Percentiles rank a stretch among this genome's conserved stretches.
These are phyloP conservation scores for Centropus bengalensis DNA, from an alignment of 2,113 vertebrate species.

Conservation along the genomic window DNA sequence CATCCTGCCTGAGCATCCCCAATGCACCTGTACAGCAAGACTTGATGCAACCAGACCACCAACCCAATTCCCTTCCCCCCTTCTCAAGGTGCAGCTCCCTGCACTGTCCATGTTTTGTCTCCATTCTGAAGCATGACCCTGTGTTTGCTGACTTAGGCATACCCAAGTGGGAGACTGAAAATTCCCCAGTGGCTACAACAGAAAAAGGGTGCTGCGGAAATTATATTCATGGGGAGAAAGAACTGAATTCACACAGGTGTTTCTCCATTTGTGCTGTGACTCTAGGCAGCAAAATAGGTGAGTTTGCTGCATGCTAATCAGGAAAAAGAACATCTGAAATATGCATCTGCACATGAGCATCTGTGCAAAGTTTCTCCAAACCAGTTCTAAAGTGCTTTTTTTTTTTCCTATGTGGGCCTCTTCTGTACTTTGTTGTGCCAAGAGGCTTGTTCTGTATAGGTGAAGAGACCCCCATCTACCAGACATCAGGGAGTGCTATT, in stretches of 20 bases:
- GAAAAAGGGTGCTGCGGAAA: neutral
- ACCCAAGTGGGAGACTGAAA: neutral
- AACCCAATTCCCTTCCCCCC: neutral
- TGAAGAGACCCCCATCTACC: conserved; percentile 49
- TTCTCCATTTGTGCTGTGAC: conserved; percentile 44
- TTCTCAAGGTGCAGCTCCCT: neutral
- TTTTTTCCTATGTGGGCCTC: conserved; percentile 11
- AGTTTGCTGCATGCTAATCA: conserved; percentile 69
- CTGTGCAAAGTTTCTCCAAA: conserved; percentile 66
- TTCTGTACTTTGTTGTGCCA: conserved; percentile 46
- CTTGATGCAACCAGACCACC: neutral
- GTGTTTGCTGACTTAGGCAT: neutral
- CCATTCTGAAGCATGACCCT: neutral
- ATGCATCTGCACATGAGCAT: conserved; percentile 70
- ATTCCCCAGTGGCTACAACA: neutral
- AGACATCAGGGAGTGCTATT: conserved; percentile 59
- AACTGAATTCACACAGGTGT: conserved; percentile 41
- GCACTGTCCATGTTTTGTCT: neutral
- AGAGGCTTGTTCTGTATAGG: conserved; percentile 47
- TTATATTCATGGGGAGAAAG: neutral
- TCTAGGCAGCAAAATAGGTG: conserved; percentile 66
- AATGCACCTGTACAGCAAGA: accelerated
- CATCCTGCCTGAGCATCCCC: neutral
- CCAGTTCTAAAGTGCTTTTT: conserved; percentile 51
- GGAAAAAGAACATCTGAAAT: conserved; percentile 61